phyloP scores from a whole-genome alignment of 2,113 vertebrate species.

The Scophthalmus maximus region DNA sequence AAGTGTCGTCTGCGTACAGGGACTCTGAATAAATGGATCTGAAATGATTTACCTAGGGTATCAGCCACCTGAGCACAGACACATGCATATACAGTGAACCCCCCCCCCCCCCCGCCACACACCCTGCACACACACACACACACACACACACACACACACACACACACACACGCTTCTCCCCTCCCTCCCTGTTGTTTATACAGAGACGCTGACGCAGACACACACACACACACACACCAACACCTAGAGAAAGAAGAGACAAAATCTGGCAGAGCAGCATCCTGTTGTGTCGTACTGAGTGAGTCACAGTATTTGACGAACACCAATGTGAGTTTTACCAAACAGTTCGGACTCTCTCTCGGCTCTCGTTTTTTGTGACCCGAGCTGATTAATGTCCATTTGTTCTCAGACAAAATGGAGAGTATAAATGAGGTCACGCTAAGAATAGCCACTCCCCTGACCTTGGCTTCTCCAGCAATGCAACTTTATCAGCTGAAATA shows the following conservation, averaged over 20 bases:
- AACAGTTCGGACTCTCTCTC: conserved; percentile 15
- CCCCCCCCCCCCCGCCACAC: no score
- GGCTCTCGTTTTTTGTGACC: background rate
- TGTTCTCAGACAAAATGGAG: conserved; percentile 19
- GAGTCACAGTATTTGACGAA: conserved; percentile 43
- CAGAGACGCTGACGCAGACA: conserved; percentile 55
- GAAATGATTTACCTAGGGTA: conserved; percentile 74
- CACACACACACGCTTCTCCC: conserved; percentile 19
- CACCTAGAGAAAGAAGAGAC: conserved; percentile 28
- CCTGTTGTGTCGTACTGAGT: conserved; percentile 37
- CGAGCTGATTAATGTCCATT: conserved; percentile 19
- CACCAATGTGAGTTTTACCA: background rate
- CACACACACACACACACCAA: conserved; percentile 53
- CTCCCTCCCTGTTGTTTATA: conserved; percentile 40
- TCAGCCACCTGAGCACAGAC: conserved; percentile 72
- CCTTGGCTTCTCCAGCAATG: conserved; percentile 6
- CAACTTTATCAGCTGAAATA: conserved; percentile 49
- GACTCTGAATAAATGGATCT: conserved; percentile 80
- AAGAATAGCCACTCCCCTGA: conserved; percentile 30
- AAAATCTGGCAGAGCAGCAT: conserved; percentile 35
- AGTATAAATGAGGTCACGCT: conserved; percentile 7
- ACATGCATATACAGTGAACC: no score
- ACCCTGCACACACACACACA: conserved; percentile 29
- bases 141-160: background rate
- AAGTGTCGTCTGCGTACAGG: conserved; percentile 69